Percentiles rank a stretch among this genome's conserved stretches.
Conservation (phyloP, 2,113 vertebrate species). For the Lepisosteus osseus region DNA sequence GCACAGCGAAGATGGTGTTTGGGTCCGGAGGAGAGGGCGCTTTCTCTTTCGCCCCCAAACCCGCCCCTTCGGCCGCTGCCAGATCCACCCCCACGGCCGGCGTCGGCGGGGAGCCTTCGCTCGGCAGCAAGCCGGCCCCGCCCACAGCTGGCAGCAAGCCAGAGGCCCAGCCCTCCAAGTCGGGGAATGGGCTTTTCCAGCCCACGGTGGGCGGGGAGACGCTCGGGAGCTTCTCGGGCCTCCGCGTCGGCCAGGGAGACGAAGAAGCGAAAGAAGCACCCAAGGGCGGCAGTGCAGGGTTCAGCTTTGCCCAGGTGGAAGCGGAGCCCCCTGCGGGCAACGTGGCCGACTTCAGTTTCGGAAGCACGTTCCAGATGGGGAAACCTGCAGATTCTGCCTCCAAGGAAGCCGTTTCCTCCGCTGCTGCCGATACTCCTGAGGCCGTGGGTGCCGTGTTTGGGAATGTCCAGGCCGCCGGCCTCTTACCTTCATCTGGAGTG, state of each 20-base stretch:
- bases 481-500: constrained; percentile 38
- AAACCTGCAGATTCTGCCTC: constrained; percentile 57
- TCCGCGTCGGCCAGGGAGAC: constrained; percentile 82
- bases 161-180: constrained; percentile 60
- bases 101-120: constrained; percentile 37
- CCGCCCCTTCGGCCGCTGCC: constrained; percentile 35
- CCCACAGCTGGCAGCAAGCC: constrained; percentile 45
- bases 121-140: constrained; percentile 33
- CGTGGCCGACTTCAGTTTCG: constrained; percentile 58
- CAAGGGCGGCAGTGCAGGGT: constrained; percentile 38
- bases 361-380: constrained; percentile 29
- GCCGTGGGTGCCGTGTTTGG: constrained; percentile 37
- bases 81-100: constrained; percentile 41
- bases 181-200: constrained; percentile 54
- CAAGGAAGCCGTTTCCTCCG: neutral
- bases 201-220: constrained; percentile 75
- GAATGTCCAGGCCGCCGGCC: constrained; percentile 26
- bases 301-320: constrained; percentile 38
- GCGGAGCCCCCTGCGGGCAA: constrained; percentile 22
- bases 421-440: constrained; percentile 42
- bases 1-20: constrained; percentile 56
- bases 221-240: constrained; percentile 84
- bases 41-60: constrained; percentile 55
- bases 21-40: constrained; percentile 55
- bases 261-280: constrained; percentile 61